These are phyloP conservation scores for Ephestia elutella DNA, from an alignment of 1,140 invertebrate species.

Conservation along the genomic window DNA sequence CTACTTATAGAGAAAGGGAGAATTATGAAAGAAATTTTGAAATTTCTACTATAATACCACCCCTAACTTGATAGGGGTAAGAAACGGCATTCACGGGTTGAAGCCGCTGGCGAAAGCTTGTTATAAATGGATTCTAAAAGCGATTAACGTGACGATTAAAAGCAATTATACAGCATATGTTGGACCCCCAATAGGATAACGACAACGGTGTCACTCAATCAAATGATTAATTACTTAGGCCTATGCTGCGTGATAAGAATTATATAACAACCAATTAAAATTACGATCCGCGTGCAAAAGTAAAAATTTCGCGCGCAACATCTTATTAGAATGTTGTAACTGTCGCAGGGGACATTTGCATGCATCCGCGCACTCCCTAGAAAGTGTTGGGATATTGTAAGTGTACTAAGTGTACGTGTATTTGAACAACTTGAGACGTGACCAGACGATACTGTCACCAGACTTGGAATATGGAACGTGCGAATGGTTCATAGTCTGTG, in stretches of 20 bases:
- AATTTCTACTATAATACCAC: no score
- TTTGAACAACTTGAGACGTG: not conserved
- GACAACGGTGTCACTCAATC: not conserved
- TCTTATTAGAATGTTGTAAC: constrained; percentile 5
- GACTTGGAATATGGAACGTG: not conserved
- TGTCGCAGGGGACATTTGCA: not conserved
- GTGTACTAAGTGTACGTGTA: not conserved
- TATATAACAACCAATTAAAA: not conserved
- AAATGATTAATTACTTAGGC: not conserved
- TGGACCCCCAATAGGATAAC: not conserved
- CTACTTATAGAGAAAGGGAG: no score
- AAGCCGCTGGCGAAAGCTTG: no score
- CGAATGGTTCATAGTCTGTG: no score
- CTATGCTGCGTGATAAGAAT: not conserved
- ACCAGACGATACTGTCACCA: not conserved
- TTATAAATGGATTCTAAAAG: not conserved
- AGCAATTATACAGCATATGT: not conserved
- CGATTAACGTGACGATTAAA: not conserved
- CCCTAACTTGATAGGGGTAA: no score
- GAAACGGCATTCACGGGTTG: no score
- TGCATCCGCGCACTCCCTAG: not conserved
- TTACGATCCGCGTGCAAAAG: not conserved
- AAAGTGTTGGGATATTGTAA: not conserved
- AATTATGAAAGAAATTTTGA: no score
- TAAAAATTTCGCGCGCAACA: not conserved